Conservation (phyloP, 1,140 invertebrate species). For the Drosophila leontia region DNA sequence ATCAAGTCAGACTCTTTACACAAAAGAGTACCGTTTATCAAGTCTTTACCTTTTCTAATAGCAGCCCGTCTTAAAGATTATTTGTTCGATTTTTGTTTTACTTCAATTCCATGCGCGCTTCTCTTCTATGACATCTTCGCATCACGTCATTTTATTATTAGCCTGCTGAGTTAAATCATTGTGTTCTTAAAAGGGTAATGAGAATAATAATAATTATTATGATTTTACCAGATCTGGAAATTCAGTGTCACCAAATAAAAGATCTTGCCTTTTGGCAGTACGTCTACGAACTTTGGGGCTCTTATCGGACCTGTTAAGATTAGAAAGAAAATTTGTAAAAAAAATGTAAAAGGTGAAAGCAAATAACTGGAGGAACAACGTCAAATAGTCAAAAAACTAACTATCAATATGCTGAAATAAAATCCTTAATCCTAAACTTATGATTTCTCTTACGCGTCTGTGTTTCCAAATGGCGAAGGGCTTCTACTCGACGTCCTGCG, state of each 20-base stretch:
- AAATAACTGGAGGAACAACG: too few relatives aligned
- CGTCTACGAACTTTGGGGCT: slow-evolving; percentile 36
- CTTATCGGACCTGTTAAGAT: slow-evolving; percentile 20
- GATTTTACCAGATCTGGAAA: slow-evolving; percentile 3
- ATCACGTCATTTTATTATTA: slow-evolving; percentile 31
- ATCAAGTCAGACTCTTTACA: neutral
- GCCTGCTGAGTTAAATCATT: slow-evolving; percentile 22
- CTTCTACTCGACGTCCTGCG: slow-evolving; percentile 27
- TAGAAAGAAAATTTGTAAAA: neutral
- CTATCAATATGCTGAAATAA: too few relatives aligned
- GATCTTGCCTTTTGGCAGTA: slow-evolving; percentile 26
- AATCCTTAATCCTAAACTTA: too few relatives aligned
- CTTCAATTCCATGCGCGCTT: neutral
- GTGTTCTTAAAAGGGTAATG: neutral
- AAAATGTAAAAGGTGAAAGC: too few relatives aligned
- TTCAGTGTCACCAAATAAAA: slow-evolving; percentile 26
- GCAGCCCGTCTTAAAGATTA: slow-evolving; percentile 5
- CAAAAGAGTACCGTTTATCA: neutral
- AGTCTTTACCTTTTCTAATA: neutral
- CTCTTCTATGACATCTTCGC: slow-evolving; percentile 19
- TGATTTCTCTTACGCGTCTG: slow-evolving; percentile 72
- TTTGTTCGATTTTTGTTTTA: slow-evolving; percentile 9
- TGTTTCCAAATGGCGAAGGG: slow-evolving; percentile 47
- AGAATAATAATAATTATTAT: neutral
- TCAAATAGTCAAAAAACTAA: too few relatives aligned